These are phyloP conservation scores for Tinamus guttatus DNA, from an alignment of 2,113 vertebrate genomes.

Conservation along the genomic window DNA sequence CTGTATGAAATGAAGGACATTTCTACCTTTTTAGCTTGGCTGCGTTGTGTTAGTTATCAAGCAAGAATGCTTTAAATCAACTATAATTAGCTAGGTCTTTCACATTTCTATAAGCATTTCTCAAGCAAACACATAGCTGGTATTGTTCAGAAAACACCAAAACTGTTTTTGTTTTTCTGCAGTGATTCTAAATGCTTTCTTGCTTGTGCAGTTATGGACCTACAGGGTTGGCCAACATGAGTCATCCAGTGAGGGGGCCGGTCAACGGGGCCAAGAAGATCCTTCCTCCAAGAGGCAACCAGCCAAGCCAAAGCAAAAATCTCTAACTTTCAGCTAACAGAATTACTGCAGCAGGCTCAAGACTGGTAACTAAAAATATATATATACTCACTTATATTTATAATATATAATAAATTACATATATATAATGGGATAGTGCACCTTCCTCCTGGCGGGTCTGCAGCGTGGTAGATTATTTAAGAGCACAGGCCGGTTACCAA, in stretches of 20 bases:
- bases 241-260: rapidly evolving
- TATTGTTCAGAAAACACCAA: rapidly evolving
- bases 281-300: not conserved
- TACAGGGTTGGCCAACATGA: rapidly evolving
- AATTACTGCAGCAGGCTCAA: not conserved
- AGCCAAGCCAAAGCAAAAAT: rapidly evolving
- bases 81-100: not conserved
- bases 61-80: rapidly evolving
- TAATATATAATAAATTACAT: too few species aligned
- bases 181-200: too few species aligned
- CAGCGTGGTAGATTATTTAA: rapidly evolving
- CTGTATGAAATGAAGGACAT: rapidly evolving
- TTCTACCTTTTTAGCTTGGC: rapidly evolving
- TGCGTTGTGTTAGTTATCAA: not conserved
- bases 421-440: too few species aligned
- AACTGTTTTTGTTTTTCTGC: not conserved
- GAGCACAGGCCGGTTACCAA: not conserved
- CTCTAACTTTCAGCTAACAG: not conserved
- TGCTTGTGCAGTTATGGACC: rapidly evolving
- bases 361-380: not conserved
- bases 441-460: not conserved
- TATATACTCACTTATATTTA: too few species aligned
- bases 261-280: not conserved
- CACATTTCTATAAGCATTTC: not conserved
- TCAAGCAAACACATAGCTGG: rapidly evolving